A percentile compares a stretch with the other conserved stretches of the same genome.
phyloP scores from a whole-genome alignment of 2,888 invertebrate genomes.

The Zele albiditarsus region DNA sequence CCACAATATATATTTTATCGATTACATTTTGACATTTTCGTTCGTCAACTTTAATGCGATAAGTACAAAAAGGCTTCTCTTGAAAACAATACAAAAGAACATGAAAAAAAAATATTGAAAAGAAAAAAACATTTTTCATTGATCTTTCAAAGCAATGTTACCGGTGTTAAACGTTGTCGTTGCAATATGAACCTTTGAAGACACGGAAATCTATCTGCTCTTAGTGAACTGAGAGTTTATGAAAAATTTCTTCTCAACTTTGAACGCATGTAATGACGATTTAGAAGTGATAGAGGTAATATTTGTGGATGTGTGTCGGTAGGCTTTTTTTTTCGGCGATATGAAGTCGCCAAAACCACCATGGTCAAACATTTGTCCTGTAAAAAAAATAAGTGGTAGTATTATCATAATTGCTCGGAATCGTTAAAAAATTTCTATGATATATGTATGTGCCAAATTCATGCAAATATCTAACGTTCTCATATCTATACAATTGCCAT shows the following conservation, averaged over 20 bases:
- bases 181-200: not conserved
- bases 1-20: not conserved
- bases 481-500: not conserved
- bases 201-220: not conserved
- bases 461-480: not conserved
- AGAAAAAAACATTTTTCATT: not conserved
- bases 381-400: constrained; percentile 25
- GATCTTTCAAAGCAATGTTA: not conserved
- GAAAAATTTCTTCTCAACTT: not conserved
- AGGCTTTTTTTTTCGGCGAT: constrained; percentile 34
- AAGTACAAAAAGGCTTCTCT: not conserved
- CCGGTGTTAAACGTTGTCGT: not conserved
- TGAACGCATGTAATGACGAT: not conserved
- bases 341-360: constrained; percentile 50
- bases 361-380: constrained; percentile 59
- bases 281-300: not conserved
- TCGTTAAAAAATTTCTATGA: not conserved
- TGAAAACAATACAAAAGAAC: not conserved
- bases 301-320: not conserved
- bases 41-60: not conserved
- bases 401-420: not conserved
- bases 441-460: not conserved
- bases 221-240: not conserved
- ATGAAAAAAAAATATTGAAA: not conserved
- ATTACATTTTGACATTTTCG: not conserved